Percentiles rank a stretch among this genome's conserved stretches.
These are phyloP conservation scores for Metacarcinus magister DNA, from an alignment of 2,888 invertebrate species.

Conservation along the genomic window DNA sequence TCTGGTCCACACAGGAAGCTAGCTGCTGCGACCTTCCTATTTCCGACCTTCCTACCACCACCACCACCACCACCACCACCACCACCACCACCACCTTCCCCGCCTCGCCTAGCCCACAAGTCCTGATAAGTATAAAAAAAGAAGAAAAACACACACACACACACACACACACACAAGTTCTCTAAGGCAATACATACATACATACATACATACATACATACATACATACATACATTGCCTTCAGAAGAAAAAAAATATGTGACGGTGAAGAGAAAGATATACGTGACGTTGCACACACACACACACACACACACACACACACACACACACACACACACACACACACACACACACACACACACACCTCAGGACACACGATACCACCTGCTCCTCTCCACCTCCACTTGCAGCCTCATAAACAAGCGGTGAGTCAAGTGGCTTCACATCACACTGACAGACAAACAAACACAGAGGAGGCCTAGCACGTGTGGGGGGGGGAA, in stretches of 20 bases:
- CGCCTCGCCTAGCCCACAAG: no score
- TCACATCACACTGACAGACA: background rate
- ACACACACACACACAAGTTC: background rate
- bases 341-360: constrained; percentile 49
- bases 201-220: no score
- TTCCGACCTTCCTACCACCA: background rate
- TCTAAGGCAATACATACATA: no score
- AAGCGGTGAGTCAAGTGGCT: background rate
- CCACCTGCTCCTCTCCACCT: background rate
- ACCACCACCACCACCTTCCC: background rate
- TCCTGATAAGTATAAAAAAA: no score
- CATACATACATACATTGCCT: no score
- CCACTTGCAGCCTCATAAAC: background rate
- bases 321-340: background rate
- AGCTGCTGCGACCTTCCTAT: background rate
- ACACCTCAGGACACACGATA: constrained; percentile 8
- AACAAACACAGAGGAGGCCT: background rate
- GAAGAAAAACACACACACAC: background rate
- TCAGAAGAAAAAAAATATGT: no score
- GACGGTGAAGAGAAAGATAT: no score
- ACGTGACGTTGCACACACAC: no score
- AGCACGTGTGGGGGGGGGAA: no score
- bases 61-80: background rate
- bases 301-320: background rate
- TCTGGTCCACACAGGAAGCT: background rate